These are phyloP conservation scores for Pelobates fuscus DNA, from an alignment of 2,113 vertebrate genomes.

Conservation along the genomic window DNA sequence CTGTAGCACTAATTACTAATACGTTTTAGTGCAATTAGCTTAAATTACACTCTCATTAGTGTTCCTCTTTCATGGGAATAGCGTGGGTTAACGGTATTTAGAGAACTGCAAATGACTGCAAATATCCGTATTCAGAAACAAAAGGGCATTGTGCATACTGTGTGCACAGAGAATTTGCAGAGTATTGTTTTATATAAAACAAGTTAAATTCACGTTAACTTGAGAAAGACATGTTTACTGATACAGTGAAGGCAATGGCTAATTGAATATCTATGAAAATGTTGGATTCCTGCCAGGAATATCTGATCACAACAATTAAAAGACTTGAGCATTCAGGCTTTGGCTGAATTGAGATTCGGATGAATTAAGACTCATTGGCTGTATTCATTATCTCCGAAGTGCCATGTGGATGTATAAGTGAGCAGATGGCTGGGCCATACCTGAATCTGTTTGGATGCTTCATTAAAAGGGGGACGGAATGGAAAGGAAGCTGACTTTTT, in stretches of 20 bases:
- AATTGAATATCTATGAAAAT: background rate
- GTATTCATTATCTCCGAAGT: no score
- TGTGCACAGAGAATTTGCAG: background rate
- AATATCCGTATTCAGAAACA: background rate
- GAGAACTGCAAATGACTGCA: constrained; percentile 26
- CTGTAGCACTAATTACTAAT: constrained; percentile 35
- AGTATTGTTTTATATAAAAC: background rate
- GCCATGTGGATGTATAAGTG: no score
- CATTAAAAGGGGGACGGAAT: no score
- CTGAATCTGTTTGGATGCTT: no score
- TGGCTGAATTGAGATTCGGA: no score
- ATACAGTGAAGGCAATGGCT: no score
- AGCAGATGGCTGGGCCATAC: no score
- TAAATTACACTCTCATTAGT: constrained; percentile 36
- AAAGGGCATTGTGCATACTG: background rate
- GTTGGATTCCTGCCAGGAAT: background rate
- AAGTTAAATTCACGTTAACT: background rate
- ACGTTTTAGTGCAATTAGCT: constrained; percentile 42
- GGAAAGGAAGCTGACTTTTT: no score
- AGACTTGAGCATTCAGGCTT: no score
- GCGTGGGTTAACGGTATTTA: constrained; percentile 27
- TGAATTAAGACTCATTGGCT: no score
- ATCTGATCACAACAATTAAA: background rate
- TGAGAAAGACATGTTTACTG: background rate
- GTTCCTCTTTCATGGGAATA: constrained; percentile 7